Base-by-base conservation (phyloP, 2,113 vertebrate genomes). In the Cavia aperea region DNA sequence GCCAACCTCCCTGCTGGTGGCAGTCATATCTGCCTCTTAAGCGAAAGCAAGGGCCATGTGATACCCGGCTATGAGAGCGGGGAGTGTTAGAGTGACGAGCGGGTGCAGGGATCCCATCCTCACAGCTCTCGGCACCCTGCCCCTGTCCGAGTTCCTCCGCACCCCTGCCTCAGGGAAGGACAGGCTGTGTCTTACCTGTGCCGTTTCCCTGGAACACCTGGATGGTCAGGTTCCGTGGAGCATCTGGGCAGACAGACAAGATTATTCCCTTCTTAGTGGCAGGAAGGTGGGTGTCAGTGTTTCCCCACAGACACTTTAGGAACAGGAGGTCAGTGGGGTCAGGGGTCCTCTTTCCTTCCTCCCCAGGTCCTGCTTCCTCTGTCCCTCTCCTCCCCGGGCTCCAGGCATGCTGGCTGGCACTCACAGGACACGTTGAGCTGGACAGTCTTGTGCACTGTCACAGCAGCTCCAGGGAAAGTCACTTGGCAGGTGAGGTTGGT, bases 231-330 rank as follows among this genome's bases (percentile, higher is more conserved):
- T 56, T 78, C 51, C 46, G 49, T 26, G 84, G 81, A 0, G 43
- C 46, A 78, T 94, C 93, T 96, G 89, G 49, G 86, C 66, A 79
- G 58, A 94, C 7, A 88, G 91, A 93, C 81, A 85, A 2, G 33
- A 81, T 3, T 8, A 26, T 70, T 6, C 10, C 5, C 36, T 58
- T 51, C 83, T 86, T 49, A 56, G 56, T 36, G 63, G 36, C 56
- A 58, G 19, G 39, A 86, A 85, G 63, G 54, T 58, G 39, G 24
- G 0, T 6, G 8, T 26, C 54, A 65, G 26, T 7, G 7, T 66
- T 77, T 16, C 5, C 33, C 26, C 78, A 36, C 7, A 66, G 43
- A 86, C 46, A 70, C 39, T 39, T 70, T 15, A 85, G 46, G 79
- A 16, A 46, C 8, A 68, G 23, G 60, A 86, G 87, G 26, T 29